Percentiles rank a stretch among this genome's conserved stretches.
Conservation (phyloP, 23 tunicate genomes). For the Ascidia mentula region DNA sequence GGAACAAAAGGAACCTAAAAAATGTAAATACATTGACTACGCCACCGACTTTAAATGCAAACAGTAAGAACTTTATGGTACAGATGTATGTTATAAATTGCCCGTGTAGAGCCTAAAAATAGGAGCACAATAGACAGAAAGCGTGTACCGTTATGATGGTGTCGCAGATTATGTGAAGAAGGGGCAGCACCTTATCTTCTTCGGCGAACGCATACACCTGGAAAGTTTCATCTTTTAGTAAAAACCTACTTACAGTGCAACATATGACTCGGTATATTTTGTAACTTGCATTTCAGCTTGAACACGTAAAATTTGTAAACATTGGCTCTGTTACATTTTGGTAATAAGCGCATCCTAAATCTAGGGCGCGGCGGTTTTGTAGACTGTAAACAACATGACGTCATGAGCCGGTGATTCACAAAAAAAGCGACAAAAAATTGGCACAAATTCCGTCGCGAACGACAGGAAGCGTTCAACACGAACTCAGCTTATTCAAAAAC, state of each 20-base stretch:
- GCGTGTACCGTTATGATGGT: conserved; percentile 63
- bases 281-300: no score
- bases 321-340: no score
- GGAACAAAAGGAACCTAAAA: conserved; percentile 73
- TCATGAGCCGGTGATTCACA: neutral
- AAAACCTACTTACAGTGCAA: neutral
- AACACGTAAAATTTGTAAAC: no score
- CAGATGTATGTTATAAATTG: neutral
- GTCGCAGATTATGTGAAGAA: conserved; percentile 70
- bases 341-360: no score
- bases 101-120: neutral
- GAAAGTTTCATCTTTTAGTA: no score
- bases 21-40: neutral
- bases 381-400: neutral
- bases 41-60: neutral
- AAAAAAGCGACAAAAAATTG: neutral
- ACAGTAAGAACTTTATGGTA: neutral
- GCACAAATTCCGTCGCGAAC: neutral
- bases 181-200: conserved; percentile 58
- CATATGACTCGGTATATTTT: no score
- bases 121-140: neutral
- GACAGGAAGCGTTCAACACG: neutral
- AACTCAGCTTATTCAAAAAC: no score
- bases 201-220: conserved; percentile 49
- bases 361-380: neutral